A percentile compares a stretch with the other conserved stretches of the same genome.
Evolutionary conservation across 2,113 vertebrate genomes (phyloP).

Genomic region (Pollimyrus isidori): DNA sequence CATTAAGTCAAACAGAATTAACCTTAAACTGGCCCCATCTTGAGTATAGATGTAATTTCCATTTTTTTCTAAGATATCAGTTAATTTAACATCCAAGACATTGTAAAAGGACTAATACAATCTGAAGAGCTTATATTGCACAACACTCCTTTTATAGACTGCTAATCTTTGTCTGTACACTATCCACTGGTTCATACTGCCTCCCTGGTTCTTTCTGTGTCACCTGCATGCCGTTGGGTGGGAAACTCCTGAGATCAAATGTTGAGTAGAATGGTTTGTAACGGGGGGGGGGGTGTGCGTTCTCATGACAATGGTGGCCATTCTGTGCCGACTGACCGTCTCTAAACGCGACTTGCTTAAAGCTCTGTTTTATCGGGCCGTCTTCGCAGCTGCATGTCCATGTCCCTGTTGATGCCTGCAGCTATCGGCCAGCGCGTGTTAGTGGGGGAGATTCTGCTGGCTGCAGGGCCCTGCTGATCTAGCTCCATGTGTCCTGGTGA

Average conservation of each 20-base stretch:
- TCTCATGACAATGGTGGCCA: not conserved
- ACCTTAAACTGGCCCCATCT: not conserved
- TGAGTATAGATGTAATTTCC: not conserved
- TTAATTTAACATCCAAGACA: conserved; percentile 5
- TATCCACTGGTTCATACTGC: conserved; percentile 30
- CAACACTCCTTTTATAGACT: conserved; percentile 6
- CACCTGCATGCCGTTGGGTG: too few species aligned
- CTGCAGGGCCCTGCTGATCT: not conserved
- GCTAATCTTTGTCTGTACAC: conserved; percentile 36
- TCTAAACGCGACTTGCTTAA: not conserved
- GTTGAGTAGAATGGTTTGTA: not conserved
- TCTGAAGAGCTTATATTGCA: not conserved
- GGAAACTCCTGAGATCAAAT: not conserved
- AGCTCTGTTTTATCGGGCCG: not conserved
- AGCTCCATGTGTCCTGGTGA: not conserved
- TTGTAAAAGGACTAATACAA: not conserved
- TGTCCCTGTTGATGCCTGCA: not conserved
- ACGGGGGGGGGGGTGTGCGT: not conserved
- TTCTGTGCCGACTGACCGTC: not conserved
- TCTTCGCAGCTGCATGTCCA: not conserved
- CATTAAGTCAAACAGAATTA: not conserved
- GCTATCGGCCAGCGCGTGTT: not conserved
- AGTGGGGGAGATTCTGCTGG: not conserved
- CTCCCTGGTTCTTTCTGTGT: conserved; percentile 5
- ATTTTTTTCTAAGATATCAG: not conserved